Conservation (phyloP, 92 coral and sea anemone genomes). For the Porites divaricata region DNA sequence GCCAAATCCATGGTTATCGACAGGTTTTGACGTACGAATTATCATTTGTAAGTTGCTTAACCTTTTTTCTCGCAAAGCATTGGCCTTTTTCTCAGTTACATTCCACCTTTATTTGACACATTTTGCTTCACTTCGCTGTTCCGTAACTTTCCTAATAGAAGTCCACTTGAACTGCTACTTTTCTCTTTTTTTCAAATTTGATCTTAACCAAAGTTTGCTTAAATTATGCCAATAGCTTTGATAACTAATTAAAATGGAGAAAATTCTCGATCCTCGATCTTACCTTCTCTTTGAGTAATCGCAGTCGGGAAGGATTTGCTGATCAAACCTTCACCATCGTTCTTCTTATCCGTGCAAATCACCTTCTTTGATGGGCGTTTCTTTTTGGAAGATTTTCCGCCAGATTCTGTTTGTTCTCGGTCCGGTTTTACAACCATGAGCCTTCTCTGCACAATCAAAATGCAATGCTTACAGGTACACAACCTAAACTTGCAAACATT, state of each 20-base stretch:
- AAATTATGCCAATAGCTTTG: background rate
- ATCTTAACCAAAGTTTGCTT: background rate
- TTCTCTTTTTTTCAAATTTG: background rate
- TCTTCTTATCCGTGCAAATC: background rate
- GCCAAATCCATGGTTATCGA: too few species aligned
- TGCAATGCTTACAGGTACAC: constrained; percentile 49
- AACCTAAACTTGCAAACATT: constrained; percentile 41
- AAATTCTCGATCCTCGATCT: background rate
- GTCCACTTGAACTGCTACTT: too few species aligned
- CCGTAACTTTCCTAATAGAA: too few species aligned
- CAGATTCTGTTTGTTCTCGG: background rate
- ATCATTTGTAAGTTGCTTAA: too few species aligned
- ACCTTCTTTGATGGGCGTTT: constrained; percentile 3
- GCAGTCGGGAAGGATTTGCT: background rate
- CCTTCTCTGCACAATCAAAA: constrained; percentile 48
- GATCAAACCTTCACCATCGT: background rate
- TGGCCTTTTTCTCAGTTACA: too few species aligned
- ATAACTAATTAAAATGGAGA: background rate
- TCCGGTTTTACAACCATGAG: constrained; percentile 4
- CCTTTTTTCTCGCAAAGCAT: too few species aligned
- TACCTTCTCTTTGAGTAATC: constrained; percentile 6
- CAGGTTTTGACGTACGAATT: too few species aligned
- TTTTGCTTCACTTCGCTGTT: too few species aligned
- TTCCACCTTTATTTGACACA: too few species aligned
- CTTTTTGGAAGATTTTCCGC: background rate